Evolutionary conservation across 2,113 vertebrate genomes (phyloP).

Genomic region (Pelecanus crispus): DNA sequence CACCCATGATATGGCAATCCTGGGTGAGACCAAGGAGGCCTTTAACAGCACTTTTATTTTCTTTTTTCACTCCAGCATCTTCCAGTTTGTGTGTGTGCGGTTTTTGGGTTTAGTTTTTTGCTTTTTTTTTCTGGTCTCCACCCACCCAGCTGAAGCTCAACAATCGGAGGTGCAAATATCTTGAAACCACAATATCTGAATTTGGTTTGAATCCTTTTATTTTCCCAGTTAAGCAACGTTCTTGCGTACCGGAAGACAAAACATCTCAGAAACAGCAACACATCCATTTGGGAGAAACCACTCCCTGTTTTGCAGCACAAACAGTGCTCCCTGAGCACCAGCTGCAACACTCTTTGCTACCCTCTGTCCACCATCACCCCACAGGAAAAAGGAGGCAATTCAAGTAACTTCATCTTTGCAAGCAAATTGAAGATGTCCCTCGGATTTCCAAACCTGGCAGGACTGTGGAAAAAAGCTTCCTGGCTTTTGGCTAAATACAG

Average conservation of each 20-base stretch:
- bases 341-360: background rate
- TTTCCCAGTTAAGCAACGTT: accelerated
- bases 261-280: background rate
- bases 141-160: background rate
- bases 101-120: background rate
- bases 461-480: accelerated
- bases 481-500: accelerated
- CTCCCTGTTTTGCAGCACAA: background rate
- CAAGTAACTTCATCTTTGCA: background rate
- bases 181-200: background rate
- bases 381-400: background rate
- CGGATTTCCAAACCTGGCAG: background rate
- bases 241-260: background rate
- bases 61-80: background rate
- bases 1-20: accelerated
- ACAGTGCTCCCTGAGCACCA: background rate
- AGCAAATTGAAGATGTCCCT: background rate
- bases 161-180: background rate
- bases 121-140: background rate
- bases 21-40: background rate
- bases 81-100: background rate
- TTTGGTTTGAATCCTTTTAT: background rate
- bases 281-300: background rate
- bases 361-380: background rate
- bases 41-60: background rate